Conservation (phyloP, 2,888 invertebrate species). For the Phymatocera aterrima region DNA sequence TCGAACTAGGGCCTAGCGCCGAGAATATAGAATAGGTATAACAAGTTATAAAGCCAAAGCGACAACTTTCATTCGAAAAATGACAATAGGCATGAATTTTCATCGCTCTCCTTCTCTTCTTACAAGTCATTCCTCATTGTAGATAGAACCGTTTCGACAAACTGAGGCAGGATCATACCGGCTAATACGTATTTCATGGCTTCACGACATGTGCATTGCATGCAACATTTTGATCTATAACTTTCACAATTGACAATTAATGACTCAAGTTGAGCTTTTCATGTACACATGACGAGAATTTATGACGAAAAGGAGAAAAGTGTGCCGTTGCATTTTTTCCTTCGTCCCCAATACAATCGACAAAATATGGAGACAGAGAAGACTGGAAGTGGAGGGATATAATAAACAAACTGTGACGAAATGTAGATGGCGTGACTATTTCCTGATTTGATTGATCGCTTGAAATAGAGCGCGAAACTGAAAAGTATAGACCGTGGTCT, state of each 20-base stretch:
- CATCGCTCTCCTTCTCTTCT: not conserved
- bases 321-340: no score
- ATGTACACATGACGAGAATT: not conserved
- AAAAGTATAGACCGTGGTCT: not conserved
- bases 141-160: not conserved
- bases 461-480: not conserved
- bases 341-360: no score
- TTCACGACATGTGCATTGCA: not conserved
- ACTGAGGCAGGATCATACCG: not conserved
- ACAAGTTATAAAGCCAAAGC: not conserved
- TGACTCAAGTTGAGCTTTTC: not conserved
- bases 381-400: no score
- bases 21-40: not conserved
- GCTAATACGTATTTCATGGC: not conserved
- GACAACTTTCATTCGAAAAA: not conserved
- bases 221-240: conserved; percentile 4
- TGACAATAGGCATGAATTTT: not conserved
- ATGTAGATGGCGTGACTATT: no score
- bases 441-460: not conserved
- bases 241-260: not conserved
- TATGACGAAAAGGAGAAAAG: no score
- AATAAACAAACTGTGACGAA: no score
- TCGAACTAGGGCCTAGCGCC: not conserved
- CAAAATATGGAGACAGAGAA: no score
- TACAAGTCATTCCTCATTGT: not conserved